Percentiles rank a stretch among this genome's conserved stretches.
These are phyloP conservation scores for Hapalemur alaotrensis DNA, from an alignment of 2,797 vertebrate genomes.

Conservation along the genomic window DNA sequence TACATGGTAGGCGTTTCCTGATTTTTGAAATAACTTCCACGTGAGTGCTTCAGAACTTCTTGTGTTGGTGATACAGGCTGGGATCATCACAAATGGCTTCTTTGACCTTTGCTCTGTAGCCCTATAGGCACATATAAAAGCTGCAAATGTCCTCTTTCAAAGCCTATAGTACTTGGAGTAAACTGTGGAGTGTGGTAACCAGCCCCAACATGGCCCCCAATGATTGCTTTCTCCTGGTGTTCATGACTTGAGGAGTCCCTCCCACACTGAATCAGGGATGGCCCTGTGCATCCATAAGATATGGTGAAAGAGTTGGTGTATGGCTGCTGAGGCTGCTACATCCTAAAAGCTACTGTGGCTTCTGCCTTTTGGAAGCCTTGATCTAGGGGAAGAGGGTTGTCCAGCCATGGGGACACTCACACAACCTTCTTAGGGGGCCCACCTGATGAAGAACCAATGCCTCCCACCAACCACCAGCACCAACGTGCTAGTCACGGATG, in stretches of 20 bases:
- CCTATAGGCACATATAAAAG: not conserved
- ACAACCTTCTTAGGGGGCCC: not conserved
- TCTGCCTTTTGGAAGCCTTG: not conserved
- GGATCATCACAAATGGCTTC: not conserved
- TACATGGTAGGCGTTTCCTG: not conserved
- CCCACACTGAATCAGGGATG: not conserved
- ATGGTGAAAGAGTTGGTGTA: not conserved
- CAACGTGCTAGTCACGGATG: not conserved
- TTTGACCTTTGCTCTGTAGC: not conserved
- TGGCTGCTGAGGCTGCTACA: not conserved
- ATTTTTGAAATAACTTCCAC: not conserved
- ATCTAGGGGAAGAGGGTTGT: not conserved
- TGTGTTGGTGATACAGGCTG: not conserved
- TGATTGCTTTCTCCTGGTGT: not conserved
- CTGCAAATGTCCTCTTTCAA: not conserved
- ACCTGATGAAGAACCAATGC: not conserved
- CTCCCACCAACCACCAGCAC: not conserved
- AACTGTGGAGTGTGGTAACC: not conserved
- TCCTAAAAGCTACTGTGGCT: not conserved
- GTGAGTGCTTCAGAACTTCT: not conserved
- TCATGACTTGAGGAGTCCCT: not conserved
- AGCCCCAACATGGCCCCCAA: not conserved
- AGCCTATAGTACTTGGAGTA: not conserved
- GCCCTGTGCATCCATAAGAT: not conserved
- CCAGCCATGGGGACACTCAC: not conserved